These are phyloP conservation scores for Machimus atricapillus DNA, from an alignment of 2,888 invertebrate species.

Conservation along the genomic window DNA sequence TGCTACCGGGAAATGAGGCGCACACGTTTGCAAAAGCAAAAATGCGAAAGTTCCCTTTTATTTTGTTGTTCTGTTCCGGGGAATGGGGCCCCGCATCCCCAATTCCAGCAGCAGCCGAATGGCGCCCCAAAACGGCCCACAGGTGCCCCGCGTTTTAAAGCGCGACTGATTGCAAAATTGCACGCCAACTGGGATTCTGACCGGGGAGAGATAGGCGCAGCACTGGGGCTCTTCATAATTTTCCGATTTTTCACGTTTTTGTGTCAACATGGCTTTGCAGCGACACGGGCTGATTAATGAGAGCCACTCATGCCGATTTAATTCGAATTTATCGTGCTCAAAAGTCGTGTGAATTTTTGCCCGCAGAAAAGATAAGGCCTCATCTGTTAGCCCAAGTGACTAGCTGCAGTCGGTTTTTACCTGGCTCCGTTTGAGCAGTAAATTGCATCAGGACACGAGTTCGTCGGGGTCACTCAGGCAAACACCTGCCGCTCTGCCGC, in stretches of 20 bases:
- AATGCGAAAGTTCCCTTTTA: neutral
- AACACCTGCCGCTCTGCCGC: neutral
- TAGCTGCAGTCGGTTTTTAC: neutral
- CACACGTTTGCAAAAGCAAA: neutral
- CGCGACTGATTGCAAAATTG: conserved; percentile 8
- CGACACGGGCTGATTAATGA: neutral
- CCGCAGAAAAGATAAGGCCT: neutral
- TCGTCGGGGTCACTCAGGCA: neutral
- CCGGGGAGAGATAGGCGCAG: neutral
- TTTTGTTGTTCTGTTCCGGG: neutral
- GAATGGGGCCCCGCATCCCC: neutral
- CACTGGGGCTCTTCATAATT: conserved; percentile 9
- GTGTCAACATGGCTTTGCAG: conserved; percentile 1
- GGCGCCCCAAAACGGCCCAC: neutral
- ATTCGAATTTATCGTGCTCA: conserved; percentile 22
- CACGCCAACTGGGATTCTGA: neutral
- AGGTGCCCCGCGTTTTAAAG: neutral
- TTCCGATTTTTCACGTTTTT: conserved; percentile 17
- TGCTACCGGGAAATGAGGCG: neutral
- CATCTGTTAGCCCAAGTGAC: neutral
- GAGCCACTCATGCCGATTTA: conserved; percentile 12
- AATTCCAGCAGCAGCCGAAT: neutral
- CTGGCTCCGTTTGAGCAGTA: neutral
- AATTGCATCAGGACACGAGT: neutral
- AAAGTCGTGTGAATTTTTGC: neutral